A percentile compares a stretch with the other conserved stretches of the same genome.
Conservation (phyloP, 1,140 invertebrate genomes). For the Contarinia nasturtii region DNA sequence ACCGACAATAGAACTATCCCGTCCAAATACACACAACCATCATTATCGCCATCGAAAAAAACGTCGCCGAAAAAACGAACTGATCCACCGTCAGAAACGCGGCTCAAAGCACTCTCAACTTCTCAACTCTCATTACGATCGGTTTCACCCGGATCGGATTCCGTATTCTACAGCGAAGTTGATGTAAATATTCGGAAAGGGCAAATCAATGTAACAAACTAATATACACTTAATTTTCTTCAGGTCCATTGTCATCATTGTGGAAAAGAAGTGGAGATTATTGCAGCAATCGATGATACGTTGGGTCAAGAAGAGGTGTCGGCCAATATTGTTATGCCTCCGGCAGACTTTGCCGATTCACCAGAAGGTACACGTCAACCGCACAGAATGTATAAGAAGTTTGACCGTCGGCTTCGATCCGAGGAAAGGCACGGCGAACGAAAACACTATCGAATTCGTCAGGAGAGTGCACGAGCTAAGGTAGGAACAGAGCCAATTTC, state of each 20-base stretch:
- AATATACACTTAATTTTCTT: constrained; percentile 21
- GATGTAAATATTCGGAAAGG: constrained; percentile 16
- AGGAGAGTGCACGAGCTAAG: constrained; percentile 49
- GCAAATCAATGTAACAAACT: constrained; percentile 13
- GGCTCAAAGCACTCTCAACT: constrained; percentile 62
- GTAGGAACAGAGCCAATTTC: constrained; percentile 15
- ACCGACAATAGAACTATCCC: constrained; percentile 10
- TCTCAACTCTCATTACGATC: constrained; percentile 57
- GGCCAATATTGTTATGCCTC: constrained; percentile 64
- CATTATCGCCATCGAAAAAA: constrained; percentile 5
- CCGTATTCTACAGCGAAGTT: constrained; percentile 70
- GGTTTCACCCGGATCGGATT: constrained; percentile 70
- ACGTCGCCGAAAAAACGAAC: constrained; percentile 20
- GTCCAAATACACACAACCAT: constrained; percentile 5
- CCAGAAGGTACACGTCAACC: constrained; percentile 34
- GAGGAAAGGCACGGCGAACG: constrained; percentile 45
- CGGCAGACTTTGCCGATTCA: constrained; percentile 70
- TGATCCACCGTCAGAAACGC: constrained; percentile 24
- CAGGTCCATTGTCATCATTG: constrained; percentile 49
- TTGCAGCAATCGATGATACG: constrained; percentile 26
- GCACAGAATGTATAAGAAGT: constrained; percentile 51
- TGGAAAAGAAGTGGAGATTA: constrained; percentile 50
- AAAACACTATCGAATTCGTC: constrained; percentile 40
- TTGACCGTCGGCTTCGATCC: constrained; percentile 63
- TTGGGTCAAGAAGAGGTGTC: constrained; percentile 14